Percentiles rank a stretch among this genome's conserved stretches.
These are phyloP conservation scores for Drosophila insularis DNA, from an alignment of 1,140 invertebrate species.

Conservation along the genomic window DNA sequence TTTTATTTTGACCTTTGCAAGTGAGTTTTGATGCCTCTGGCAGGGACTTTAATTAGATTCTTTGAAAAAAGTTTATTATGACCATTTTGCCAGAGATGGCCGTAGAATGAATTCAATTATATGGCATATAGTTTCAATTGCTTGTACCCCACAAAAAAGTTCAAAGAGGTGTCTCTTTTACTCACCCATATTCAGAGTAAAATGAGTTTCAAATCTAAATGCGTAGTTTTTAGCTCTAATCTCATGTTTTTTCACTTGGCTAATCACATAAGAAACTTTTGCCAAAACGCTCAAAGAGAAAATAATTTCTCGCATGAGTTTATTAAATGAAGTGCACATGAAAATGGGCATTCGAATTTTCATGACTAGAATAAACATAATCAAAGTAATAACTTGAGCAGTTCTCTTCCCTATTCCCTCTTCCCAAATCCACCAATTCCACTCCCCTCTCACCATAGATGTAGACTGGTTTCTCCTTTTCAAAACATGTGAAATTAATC, in stretches of 20 bases:
- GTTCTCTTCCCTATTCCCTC: not conserved
- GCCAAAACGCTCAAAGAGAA: slow-evolving; percentile 38
- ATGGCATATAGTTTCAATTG: not conserved
- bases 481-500: slow-evolving; percentile 76
- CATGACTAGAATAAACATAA: slow-evolving; percentile 79
- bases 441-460: not conserved
- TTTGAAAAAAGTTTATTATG: slow-evolving; percentile 25
- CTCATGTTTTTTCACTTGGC: slow-evolving; percentile 76
- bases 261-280: slow-evolving; percentile 59
- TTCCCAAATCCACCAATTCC: not conserved
- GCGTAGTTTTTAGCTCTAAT: slow-evolving; percentile 35
- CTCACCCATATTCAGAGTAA: not conserved
- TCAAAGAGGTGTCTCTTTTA: too few species aligned
- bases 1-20: slow-evolving; percentile 24
- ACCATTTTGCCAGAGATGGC: slow-evolving; percentile 33
- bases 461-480: slow-evolving; percentile 13
- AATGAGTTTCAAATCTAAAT: not conserved
- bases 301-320: slow-evolving; percentile 66
- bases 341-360: slow-evolving; percentile 64
- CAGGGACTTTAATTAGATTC: slow-evolving; percentile 72
- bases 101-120: not conserved
- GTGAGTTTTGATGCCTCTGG: slow-evolving; percentile 39
- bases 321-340: slow-evolving; percentile 80
- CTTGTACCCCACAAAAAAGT: not conserved
- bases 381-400: slow-evolving; percentile 74